A percentile compares a stretch with the other conserved stretches of the same genome.
These are phyloP conservation scores for Champsocephalus esox DNA, from an alignment of 2,797 vertebrate species.

Conservation along the genomic window DNA sequence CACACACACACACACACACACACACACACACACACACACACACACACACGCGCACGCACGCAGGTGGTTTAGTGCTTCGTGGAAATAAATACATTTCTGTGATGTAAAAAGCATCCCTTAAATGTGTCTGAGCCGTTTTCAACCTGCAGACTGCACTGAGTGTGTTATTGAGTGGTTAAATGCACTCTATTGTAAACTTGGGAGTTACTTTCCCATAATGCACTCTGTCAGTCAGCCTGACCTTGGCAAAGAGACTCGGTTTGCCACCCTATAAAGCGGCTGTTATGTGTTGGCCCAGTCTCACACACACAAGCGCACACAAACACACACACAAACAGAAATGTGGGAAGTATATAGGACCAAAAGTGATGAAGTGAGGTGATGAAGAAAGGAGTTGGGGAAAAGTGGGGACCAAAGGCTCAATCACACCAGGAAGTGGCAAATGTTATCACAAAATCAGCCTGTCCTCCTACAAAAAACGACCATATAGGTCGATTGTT, in stretches of 20 bases:
- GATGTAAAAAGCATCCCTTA: conserved; percentile 59
- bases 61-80: conserved; percentile 34
- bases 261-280: conserved; percentile 62
- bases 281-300: conserved; percentile 55
- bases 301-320: conserved; percentile 42
- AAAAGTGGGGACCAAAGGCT: conserved; percentile 2
- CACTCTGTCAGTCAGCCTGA: conserved; percentile 77
- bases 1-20: background rate
- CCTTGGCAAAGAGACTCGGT: conserved; percentile 71
- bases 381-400: background rate
- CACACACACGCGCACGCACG: background rate
- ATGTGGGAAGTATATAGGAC: conserved; percentile 8
- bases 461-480: no score
- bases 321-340: conserved; percentile 8
- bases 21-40: conserved; percentile 2
- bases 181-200: conserved; percentile 74
- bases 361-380: background rate
- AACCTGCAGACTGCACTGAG: conserved; percentile 34
- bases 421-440: background rate
- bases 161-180: conserved; percentile 60
- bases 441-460: background rate
- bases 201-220: conserved; percentile 78
- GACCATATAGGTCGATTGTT: no score
- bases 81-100: conserved; percentile 53
- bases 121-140: conserved; percentile 62